These are phyloP conservation scores for Ophonus ardosiacus DNA, from an alignment of 2,888 invertebrate genomes.

Conservation along the genomic window DNA sequence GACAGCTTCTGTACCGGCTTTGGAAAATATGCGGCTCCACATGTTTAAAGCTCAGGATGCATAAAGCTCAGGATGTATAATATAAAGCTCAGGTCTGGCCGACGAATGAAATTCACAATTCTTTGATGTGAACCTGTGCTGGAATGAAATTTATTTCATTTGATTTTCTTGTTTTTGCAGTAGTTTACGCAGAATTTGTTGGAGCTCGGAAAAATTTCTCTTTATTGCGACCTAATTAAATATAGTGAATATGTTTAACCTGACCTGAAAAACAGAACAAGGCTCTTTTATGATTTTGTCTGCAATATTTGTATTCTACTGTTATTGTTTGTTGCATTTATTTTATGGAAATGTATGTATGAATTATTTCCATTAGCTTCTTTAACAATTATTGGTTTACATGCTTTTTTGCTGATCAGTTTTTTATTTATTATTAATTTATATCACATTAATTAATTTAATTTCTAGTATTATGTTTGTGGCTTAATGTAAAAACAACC, in stretches of 20 bases:
- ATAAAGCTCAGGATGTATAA: background rate
- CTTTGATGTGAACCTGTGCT: slow-evolving; percentile 13
- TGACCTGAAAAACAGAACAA: background rate
- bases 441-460: too few relatives aligned
- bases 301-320: background rate
- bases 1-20: background rate
- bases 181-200: background rate
- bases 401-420: too few relatives aligned
- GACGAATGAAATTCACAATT: background rate
- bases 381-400: too few relatives aligned
- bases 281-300: background rate
- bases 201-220: background rate
- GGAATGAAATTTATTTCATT: background rate
- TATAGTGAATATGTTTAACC: background rate
- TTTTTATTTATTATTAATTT: too few relatives aligned
- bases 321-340: background rate
- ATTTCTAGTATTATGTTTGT: too few relatives aligned
- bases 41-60: background rate
- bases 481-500: too few relatives aligned
- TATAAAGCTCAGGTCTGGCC: background rate
- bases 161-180: slow-evolving; percentile 2
- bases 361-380: too few relatives aligned
- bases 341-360: too few relatives aligned
- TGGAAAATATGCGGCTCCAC: background rate
- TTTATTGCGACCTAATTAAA: background rate